Evolutionary conservation across 2,888 invertebrate species (phyloP).

Genomic region (Lithophane semibrunnea): DNA sequence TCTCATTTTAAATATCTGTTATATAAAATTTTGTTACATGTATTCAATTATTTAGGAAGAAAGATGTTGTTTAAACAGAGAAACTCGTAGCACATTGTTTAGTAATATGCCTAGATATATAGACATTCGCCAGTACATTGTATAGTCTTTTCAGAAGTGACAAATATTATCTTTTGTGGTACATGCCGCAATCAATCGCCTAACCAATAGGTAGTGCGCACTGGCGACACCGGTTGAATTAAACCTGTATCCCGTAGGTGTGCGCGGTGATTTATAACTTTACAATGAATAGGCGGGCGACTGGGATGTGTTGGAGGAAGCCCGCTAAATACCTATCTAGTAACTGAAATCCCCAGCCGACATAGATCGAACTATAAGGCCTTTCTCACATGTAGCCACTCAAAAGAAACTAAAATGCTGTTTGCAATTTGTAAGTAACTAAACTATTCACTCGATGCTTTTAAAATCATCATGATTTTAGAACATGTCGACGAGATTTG

Average conservation of each 20-base stretch:
- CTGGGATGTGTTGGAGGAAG: constrained; percentile 72
- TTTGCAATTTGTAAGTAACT: neutral
- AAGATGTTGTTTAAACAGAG: neutral
- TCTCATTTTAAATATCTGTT: constrained; percentile 47
- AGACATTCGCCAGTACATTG: neutral
- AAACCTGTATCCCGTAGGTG: constrained; percentile 74
- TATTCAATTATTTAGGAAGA: constrained; percentile 4
- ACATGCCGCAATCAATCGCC: constrained; percentile 49
- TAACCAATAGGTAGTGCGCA: constrained; percentile 36
- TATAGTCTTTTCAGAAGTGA: constrained; percentile 12
- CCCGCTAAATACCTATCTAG: constrained; percentile 74
- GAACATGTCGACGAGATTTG: neutral
- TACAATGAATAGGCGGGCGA: constrained; percentile 78
- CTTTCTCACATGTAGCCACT: neutral
- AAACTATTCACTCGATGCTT: neutral
- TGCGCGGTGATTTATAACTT: constrained; percentile 78
- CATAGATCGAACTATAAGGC: constrained; percentile 45
- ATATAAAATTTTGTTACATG: constrained; percentile 11
- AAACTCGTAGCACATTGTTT: neutral
- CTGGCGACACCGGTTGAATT: constrained; percentile 67
- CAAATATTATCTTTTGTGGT: constrained; percentile 51
- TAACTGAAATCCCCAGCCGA: constrained; percentile 75
- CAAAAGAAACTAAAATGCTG: neutral
- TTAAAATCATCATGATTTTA: neutral
- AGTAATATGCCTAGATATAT: neutral